Conservation (phyloP, 2,113 vertebrate genomes). For the Ceyx melanurus region DNA sequence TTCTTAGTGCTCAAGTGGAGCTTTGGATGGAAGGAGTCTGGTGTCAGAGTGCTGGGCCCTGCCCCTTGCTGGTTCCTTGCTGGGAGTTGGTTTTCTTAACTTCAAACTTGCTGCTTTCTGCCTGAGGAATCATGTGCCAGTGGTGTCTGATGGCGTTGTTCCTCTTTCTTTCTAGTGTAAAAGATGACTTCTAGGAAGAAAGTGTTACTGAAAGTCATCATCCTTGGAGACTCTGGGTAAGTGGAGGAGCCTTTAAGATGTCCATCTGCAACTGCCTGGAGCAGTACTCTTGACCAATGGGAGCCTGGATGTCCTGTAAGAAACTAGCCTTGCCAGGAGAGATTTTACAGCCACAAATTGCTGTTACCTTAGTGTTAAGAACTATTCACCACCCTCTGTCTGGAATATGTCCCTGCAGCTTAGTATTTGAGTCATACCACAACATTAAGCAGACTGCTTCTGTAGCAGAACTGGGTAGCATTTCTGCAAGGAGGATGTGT, state of each 20-base stretch:
- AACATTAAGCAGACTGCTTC: not conserved
- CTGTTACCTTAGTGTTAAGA: not conserved
- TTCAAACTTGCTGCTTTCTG: not conserved
- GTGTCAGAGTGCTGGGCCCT: not conserved
- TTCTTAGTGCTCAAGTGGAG: not conserved
- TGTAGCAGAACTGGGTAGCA: not conserved
- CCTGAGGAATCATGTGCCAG: not conserved
- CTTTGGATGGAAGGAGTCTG: not conserved
- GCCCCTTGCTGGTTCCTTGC: not conserved
- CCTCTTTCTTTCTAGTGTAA: slow-evolving; percentile 71
- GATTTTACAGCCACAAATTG: not conserved
- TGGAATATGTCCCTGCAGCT: not conserved
- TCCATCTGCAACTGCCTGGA: not conserved
- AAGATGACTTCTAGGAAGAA: slow-evolving; percentile 99
- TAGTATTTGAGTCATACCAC: not conserved
- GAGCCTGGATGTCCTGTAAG: not conserved
- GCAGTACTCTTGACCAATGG: not conserved
- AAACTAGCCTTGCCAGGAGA: not conserved
- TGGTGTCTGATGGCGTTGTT: not conserved
- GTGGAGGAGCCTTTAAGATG: slow-evolving; percentile 56
- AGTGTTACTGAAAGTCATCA: slow-evolving; percentile 97
- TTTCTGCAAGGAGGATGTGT: not conserved
- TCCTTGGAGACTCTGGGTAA: slow-evolving; percentile 97
- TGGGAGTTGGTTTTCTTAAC: not conserved
- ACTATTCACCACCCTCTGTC: not conserved